Evolutionary conservation across 2,888 invertebrate species (phyloP).

Genomic region (Volucella bombylans): DNA sequence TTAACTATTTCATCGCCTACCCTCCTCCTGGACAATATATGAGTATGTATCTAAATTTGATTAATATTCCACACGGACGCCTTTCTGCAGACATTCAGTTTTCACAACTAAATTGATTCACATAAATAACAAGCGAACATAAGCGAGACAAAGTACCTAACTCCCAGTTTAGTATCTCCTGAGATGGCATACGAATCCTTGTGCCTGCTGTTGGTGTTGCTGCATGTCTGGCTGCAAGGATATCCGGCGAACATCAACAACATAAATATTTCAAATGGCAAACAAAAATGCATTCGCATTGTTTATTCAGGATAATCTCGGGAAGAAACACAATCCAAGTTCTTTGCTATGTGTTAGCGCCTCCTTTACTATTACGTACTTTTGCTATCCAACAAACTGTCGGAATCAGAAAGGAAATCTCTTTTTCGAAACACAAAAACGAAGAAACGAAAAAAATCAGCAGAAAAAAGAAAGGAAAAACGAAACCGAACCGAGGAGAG

Average conservation of each 20-base stretch:
- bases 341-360: conserved; percentile 53
- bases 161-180: conserved; percentile 17
- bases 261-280: conserved; percentile 61
- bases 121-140: conserved; percentile 46
- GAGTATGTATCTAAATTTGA: conserved; percentile 32
- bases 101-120: conserved; percentile 54
- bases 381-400: conserved; percentile 21
- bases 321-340: conserved; percentile 50
- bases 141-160: conserved; percentile 13
- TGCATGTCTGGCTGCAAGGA: conserved; percentile 53
- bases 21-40: neutral
- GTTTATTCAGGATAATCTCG: conserved; percentile 61
- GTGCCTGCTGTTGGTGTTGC: neutral
- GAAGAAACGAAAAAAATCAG: conserved; percentile 6
- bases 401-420: conserved; percentile 38
- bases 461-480: neutral
- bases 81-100: conserved; percentile 38
- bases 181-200: neutral
- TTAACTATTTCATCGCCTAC: neutral
- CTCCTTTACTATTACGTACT: conserved; percentile 22
- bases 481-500: conserved; percentile 38
- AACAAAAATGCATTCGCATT: conserved; percentile 66
- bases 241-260: conserved; percentile 57
- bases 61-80: conserved; percentile 36
- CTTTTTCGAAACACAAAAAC: neutral